phyloP scores from a whole-genome alignment of 2,888 invertebrate species.

The Parelbella ahira region DNA sequence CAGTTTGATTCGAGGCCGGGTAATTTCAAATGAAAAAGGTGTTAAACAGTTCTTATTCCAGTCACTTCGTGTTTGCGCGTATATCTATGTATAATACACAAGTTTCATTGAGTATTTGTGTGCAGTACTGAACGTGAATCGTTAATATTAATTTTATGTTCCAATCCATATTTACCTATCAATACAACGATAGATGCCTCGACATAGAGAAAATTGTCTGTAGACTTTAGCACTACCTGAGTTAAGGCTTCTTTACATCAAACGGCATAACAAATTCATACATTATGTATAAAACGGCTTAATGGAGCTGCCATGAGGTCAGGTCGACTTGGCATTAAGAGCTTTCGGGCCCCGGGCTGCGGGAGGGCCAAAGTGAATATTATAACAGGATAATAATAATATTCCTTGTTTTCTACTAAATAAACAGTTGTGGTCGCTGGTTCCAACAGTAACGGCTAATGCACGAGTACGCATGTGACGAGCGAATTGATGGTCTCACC shows the following conservation, averaged over 20 bases:
- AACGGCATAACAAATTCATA: slow-evolving; percentile 80
- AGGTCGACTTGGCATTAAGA: slow-evolving; percentile 76
- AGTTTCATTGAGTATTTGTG: no score
- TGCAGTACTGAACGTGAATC: no score
- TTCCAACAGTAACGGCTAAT: slow-evolving; percentile 7
- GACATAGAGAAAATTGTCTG: slow-evolving; percentile 39
- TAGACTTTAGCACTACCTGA: slow-evolving; percentile 70
- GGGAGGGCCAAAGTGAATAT: slow-evolving; percentile 72
- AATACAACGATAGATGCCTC: no score
- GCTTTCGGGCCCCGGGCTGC: slow-evolving; percentile 61
- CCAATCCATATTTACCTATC: slow-evolving; percentile 22
- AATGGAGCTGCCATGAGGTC: slow-evolving; percentile 79
- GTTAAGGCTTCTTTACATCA: slow-evolving; percentile 78
- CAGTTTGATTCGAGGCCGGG: no score
- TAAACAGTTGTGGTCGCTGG: slow-evolving; percentile 33
- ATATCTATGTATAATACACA: no score
- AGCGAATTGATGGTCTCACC: no score
- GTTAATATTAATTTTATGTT: no score
- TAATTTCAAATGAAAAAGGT: no score
- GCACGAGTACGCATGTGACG: no score
- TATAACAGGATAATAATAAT: slow-evolving; percentile 62
- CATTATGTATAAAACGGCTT: slow-evolving; percentile 80
- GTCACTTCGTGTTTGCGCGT: neutral
- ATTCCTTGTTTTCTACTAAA: slow-evolving; percentile 43
- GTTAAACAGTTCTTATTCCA: no score